Base-by-base conservation (phyloP, 64 coral and sea anemone genomes). In the Dendrophyllia cribrosa region DNA sequence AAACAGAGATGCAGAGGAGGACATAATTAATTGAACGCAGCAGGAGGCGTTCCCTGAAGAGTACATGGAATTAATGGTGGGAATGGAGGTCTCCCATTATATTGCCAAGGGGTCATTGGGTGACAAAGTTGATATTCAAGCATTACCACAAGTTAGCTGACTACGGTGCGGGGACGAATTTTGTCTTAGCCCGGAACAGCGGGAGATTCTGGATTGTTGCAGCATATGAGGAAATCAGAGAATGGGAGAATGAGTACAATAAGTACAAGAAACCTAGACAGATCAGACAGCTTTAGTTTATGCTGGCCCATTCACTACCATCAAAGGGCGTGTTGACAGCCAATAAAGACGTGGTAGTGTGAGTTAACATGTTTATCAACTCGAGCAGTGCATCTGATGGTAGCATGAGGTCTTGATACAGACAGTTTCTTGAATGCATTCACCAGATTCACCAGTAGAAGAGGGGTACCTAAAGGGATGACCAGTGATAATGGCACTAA, bases 281-380 rank as follows among this genome's bases (percentile, higher is more conserved):
- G 79, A 85, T n/a, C 89, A 92, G 74, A 74, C 90, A 75, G 69
- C 79, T 3, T 69, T 92, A 14, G 79, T 76, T 56, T 92, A 85
- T 75, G 90, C 79, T 4, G 66, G 90, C 17, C 67, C 79, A 16
- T 92, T 92, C 70, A 84, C 70, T 51, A 92, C 68, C 15, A 72
- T 83, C 12, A 62, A 91, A 74, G 77, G 78, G 19, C 78, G 48
- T 53, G 63, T 65, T 8, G 53, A 58, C 34, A 53, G 66, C 3
- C 52, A 66, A 51, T 46, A 22, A 46, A 91, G 83, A 22, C 83
- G 76, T 51, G 82, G 89, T 61, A 83, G 49, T 73, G 77, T 72
- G 43, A 72, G 15, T 91, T 83, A 59, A 91, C 89, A 14, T 83
- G 89, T 67, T 83, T 83, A 59, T n/a, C 89, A 22, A 91, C 76